These are phyloP conservation scores for Scalopus aquaticus DNA, from an alignment of 2,113 vertebrate genomes.

Conservation along the genomic window DNA sequence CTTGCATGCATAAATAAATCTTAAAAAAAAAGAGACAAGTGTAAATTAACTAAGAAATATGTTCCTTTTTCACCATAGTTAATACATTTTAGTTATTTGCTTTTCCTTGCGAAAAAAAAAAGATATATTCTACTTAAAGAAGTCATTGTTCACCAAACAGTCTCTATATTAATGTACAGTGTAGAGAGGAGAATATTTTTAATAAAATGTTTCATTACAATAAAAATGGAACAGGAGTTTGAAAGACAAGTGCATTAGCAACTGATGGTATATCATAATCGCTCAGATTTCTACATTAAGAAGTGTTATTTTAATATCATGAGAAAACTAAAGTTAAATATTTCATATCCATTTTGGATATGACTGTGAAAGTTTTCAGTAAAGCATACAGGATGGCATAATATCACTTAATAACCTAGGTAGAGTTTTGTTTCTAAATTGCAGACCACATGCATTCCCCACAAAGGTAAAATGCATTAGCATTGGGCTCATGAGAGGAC, in stretches of 20 bases:
- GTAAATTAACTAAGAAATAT: neutral
- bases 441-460: neutral
- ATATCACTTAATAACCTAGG: neutral
- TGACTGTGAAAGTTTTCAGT: neutral
- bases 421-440: slow-evolving; percentile 27
- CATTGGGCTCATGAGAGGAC: neutral
- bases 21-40: no score
- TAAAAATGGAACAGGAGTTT: neutral
- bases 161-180: neutral
- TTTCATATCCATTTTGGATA: neutral
- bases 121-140: neutral
- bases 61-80: neutral
- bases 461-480: slow-evolving; percentile 16
- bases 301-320: neutral
- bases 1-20: no score
- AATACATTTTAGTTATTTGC: neutral
- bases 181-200: neutral
- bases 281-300: neutral
- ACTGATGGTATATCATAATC: neutral
- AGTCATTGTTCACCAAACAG: neutral
- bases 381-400: neutral
- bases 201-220: slow-evolving; percentile 16
- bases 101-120: neutral
- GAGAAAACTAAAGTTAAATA: neutral
- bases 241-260: slow-evolving; percentile 40